These are phyloP conservation scores for Sinohyriopsis cumingii DNA, from an alignment of 2,888 invertebrate genomes.

Conservation along the genomic window DNA sequence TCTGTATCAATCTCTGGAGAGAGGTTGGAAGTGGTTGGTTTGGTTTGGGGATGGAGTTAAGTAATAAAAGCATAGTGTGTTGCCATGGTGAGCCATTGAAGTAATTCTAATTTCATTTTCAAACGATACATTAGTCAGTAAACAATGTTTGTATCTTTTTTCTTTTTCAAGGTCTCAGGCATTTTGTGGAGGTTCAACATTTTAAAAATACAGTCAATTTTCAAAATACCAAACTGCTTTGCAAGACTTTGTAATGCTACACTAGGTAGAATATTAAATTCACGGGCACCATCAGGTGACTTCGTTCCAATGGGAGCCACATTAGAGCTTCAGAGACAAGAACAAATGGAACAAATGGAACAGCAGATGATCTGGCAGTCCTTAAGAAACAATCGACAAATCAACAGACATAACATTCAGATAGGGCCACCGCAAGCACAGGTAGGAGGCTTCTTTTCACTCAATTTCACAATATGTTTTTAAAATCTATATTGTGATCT, in stretches of 20 bases:
- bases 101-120: too few species aligned
- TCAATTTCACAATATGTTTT: neutral
- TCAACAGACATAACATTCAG: conserved; percentile 4
- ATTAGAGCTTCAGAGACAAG: conserved; percentile 74
- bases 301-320: conserved; percentile 74
- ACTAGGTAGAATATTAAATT: conserved; percentile 72
- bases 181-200: conserved; percentile 73
- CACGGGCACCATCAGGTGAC: conserved; percentile 69
- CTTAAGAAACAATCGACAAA: conserved; percentile 28
- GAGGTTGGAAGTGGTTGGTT: too few species aligned
- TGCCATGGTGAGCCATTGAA: too few species aligned
- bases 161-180: conserved; percentile 69
- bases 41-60: too few species aligned
- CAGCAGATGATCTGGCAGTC: conserved; percentile 72
- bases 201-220: conserved; percentile 68
- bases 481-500: too few species aligned
- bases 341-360: conserved; percentile 74
- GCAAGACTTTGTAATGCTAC: conserved; percentile 64
- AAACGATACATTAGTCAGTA: too few species aligned
- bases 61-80: too few species aligned
- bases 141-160: neutral
- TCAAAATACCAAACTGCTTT: conserved; percentile 71
- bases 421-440: conserved; percentile 39
- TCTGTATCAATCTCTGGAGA: too few species aligned
- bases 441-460: conserved; percentile 19